Conservation (phyloP, 2,888 invertebrate genomes). For the Isotomurus palustris region DNA sequence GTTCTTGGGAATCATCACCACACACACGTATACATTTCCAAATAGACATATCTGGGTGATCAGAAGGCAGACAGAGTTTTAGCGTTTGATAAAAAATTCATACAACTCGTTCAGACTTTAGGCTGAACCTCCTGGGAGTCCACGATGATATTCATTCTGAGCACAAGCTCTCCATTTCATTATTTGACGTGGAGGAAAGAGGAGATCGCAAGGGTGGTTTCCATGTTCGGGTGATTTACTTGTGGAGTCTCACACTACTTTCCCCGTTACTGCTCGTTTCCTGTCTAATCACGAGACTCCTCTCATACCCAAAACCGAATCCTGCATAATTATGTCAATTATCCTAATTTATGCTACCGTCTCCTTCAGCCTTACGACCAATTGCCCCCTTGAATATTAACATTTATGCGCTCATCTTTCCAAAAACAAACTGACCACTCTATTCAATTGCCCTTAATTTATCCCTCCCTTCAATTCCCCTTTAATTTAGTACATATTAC, state of each 20-base stretch:
- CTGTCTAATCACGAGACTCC: not conserved
- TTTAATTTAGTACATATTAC: no score
- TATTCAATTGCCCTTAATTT: no score
- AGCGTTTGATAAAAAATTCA: constrained; percentile 13
- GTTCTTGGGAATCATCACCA: not conserved
- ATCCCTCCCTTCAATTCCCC: no score
- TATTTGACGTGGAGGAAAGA: not conserved
- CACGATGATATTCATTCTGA: not conserved
- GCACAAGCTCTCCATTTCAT: not conserved
- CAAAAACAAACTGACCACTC: no score
- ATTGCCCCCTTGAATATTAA: not conserved
- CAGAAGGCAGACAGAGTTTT: not conserved
- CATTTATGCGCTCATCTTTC: not conserved
- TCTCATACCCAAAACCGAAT: not conserved
- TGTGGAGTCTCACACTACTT: not conserved
- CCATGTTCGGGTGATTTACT: not conserved
- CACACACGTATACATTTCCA: not conserved
- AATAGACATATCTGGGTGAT: not conserved
- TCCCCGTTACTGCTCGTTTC: not conserved
- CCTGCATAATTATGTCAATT: constrained; percentile 8
- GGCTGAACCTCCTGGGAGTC: not conserved
- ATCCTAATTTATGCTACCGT: constrained; percentile 6
- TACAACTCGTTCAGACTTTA: not conserved
- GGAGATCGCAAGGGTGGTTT: not conserved
- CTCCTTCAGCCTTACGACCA: not conserved